These are phyloP conservation scores for Paramormyrops kingsleyae DNA, from an alignment of 2,113 vertebrate genomes.

Conservation along the genomic window DNA sequence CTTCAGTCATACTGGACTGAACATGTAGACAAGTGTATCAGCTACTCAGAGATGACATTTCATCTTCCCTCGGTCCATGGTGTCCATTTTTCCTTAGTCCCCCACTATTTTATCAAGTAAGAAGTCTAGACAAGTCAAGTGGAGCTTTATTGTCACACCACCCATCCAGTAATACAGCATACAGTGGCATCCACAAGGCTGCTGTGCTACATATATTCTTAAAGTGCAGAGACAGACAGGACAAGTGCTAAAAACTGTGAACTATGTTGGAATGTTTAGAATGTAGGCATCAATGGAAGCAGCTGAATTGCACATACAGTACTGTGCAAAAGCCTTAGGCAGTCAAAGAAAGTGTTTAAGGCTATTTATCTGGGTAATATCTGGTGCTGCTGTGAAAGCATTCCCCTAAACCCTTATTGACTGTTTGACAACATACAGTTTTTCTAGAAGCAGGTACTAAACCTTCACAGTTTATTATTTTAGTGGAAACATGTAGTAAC, in stretches of 20 bases:
- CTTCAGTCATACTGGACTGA: neutral
- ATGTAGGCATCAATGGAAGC: neutral
- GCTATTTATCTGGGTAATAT: neutral
- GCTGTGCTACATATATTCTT: neutral
- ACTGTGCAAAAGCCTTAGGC: neutral
- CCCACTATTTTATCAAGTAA: neutral
- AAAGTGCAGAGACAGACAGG: neutral
- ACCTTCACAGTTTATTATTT: neutral
- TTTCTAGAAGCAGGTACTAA: neutral
- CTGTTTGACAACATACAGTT: neutral
- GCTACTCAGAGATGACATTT: neutral
- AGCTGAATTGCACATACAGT: neutral
- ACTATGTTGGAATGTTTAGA: neutral
- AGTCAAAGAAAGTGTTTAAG: neutral
- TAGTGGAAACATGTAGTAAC: neutral
- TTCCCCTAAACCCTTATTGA: neutral
- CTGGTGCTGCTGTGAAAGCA: neutral
- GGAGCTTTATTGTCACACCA: neutral
- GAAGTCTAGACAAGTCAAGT: neutral
- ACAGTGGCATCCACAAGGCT: neutral
- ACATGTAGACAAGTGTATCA: neutral
- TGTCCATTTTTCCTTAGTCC: neutral
- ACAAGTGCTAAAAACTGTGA: neutral
- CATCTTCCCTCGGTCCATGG: neutral
- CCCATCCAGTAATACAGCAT: neutral